Conservation (phyloP, 2,888 invertebrate genomes). For the Mallateleia sp. region DNA sequence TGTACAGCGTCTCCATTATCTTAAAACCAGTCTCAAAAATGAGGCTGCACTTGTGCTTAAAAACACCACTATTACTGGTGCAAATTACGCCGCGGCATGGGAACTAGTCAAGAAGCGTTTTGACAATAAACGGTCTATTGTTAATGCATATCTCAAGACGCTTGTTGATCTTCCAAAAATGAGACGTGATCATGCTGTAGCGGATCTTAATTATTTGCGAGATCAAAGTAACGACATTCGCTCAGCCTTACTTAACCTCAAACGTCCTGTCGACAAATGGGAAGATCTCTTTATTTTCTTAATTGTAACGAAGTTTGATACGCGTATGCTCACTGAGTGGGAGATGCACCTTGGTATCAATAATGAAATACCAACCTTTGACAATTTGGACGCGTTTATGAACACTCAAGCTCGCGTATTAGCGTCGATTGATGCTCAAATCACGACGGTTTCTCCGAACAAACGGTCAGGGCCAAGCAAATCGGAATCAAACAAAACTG, state of each 20-base stretch:
- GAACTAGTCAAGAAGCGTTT: background rate
- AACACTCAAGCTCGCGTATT: background rate
- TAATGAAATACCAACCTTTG: background rate
- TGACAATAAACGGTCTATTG: background rate
- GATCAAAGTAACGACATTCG: background rate
- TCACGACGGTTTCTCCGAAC: background rate
- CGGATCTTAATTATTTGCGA: background rate
- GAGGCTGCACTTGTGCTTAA: background rate
- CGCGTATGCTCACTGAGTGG: background rate
- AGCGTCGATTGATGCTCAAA: background rate
- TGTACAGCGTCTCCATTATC: constrained; percentile 12
- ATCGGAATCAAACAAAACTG: background rate
- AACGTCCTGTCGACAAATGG: constrained; percentile 9
- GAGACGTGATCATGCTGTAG: background rate
- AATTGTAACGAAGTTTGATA: background rate
- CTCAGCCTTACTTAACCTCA: background rate
- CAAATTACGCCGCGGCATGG: background rate
- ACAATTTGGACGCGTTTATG: background rate
- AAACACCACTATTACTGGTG: background rate
- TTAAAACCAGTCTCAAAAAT: background rate
- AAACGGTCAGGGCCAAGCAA: background rate
- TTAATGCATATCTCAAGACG: background rate
- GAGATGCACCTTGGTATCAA: background rate
- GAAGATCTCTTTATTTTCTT: constrained; percentile 6
- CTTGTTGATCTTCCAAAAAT: background rate